These are phyloP conservation scores for Drosophila infuscata DNA, from an alignment of 2,888 invertebrate genomes.

Conservation along the genomic window DNA sequence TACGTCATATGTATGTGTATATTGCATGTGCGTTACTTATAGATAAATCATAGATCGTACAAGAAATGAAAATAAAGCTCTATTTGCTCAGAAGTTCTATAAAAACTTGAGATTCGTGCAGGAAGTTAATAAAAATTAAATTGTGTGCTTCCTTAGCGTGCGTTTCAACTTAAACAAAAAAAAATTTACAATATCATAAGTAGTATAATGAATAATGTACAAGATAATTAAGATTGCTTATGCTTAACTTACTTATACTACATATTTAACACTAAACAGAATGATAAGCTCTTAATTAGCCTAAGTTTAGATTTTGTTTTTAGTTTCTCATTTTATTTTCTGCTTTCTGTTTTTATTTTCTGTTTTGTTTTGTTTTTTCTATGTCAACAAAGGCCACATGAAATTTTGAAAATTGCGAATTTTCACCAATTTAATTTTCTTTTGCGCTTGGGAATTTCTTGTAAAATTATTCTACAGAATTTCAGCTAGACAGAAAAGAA, in stretches of 20 bases:
- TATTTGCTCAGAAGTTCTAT: conserved; percentile 59
- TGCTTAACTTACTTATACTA: conserved; percentile 59
- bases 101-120: conserved; percentile 62
- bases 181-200: conserved; percentile 39
- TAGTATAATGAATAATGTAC: conserved; percentile 52
- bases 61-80: conserved; percentile 69
- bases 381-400: conserved; percentile 76
- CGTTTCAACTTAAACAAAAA: conserved; percentile 26
- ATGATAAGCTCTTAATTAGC: conserved; percentile 59
- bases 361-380: conserved; percentile 11
- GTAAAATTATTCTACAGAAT: conserved; percentile 44
- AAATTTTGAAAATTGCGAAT: conserved; percentile 73
- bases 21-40: conserved; percentile 55
- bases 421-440: conserved; percentile 50
- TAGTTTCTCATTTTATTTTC: conserved; percentile 19
- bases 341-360: conserved; percentile 2
- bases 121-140: conserved; percentile 25
- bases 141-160: conserved; percentile 36
- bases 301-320: conserved; percentile 20
- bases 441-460: conserved; percentile 42
- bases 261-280: conserved; percentile 62
- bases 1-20: conserved; percentile 65
- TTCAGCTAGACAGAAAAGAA: conserved; percentile 36
- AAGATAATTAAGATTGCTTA: conserved; percentile 64
- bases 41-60: conserved; percentile 44